phyloP scores from a whole-genome alignment of 53 echinoderm and acorn worm genomes.

The Temnopleurus reevesii region DNA sequence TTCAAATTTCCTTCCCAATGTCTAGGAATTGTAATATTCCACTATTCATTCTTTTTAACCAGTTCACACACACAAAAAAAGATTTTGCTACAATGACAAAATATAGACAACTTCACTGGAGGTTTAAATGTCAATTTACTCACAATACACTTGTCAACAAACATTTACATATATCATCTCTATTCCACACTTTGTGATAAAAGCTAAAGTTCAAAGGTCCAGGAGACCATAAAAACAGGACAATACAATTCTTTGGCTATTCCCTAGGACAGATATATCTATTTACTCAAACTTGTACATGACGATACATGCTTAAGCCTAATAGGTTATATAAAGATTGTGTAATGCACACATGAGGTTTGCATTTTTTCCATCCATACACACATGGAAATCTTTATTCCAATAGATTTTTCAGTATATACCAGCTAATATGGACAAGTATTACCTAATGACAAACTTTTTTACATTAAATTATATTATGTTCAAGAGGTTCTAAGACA shows the following conservation, averaged over 20 bases:
- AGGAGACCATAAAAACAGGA: background rate
- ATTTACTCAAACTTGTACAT: background rate
- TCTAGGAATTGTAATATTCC: no score
- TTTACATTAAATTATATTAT: no score
- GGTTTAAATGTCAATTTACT: slow-evolving; percentile 11
- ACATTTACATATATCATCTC: slow-evolving; percentile 5
- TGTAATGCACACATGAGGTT: background rate
- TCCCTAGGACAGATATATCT: background rate
- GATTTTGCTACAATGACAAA: no score
- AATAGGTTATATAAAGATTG: background rate
- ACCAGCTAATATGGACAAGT: background rate
- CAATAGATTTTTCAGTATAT: background rate
- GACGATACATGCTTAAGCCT: no score
- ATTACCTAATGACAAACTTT: no score
- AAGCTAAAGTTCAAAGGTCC: background rate
- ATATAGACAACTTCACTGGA: background rate
- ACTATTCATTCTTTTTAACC: no score
- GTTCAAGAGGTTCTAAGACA: no score
- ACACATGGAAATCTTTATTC: background rate
- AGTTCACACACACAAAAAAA: no score
- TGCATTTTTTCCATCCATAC: background rate
- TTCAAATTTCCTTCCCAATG: no score
- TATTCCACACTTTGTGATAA: background rate
- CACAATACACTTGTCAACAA: background rate
- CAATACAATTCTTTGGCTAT: background rate